These are phyloP conservation scores for Eupithecia insigniata DNA, from an alignment of 2,888 invertebrate genomes.

Conservation along the genomic window DNA sequence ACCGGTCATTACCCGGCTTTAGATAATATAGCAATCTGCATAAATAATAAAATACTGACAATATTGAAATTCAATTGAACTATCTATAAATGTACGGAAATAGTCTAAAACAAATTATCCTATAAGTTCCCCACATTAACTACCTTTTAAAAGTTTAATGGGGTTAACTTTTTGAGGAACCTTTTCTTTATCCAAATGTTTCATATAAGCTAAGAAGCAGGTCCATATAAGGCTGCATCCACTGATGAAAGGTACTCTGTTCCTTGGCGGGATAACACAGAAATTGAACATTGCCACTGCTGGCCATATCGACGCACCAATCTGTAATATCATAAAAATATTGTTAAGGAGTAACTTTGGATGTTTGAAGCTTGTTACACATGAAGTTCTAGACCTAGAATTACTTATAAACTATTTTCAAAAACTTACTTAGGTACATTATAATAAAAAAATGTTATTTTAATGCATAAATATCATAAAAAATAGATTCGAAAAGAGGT, in stretches of 20 bases:
- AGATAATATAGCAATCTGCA: too few relatives aligned
- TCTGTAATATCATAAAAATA: conserved; percentile 67
- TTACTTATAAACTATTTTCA: neutral
- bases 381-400: neutral
- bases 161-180: conserved; percentile 52
- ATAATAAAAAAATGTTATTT: too few relatives aligned
- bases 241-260: conserved; percentile 91
- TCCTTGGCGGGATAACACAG: conserved; percentile 87
- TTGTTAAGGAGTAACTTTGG: neutral
- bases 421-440: too few relatives aligned
- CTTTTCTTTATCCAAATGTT: conserved; percentile 82
- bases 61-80: neutral
- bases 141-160: conserved; percentile 52
- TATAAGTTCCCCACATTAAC: conserved; percentile 4
- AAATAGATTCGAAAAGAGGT: neutral
- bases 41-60: neutral
- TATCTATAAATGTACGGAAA: neutral
- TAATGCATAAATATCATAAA: neutral
- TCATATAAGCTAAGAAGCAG: conserved; percentile 92
- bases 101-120: neutral
- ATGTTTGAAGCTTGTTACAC: neutral
- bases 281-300: conserved; percentile 90
- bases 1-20: too few relatives aligned
- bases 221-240: conserved; percentile 91
- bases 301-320: conserved; percentile 90